phyloP scores from a whole-genome alignment of 2,888 invertebrate species.

The Philaethria dido region DNA sequence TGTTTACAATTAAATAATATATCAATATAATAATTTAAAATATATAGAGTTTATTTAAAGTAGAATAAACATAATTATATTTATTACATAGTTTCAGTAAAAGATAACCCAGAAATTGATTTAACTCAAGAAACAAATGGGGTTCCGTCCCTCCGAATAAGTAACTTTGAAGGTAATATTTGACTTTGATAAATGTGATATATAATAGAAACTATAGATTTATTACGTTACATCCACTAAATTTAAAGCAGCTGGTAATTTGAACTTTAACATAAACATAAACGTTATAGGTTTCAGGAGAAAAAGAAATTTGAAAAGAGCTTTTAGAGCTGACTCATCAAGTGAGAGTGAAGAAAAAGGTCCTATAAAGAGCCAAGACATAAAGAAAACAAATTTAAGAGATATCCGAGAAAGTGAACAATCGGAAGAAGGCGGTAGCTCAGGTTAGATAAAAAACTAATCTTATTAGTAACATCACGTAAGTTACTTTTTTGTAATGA shows the following conservation, averaged over 20 bases:
- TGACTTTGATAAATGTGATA: conserved; percentile 9
- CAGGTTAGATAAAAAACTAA: conserved; percentile 36
- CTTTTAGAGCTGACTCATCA: conserved; percentile 38
- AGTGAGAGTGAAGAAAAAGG: conserved; percentile 44
- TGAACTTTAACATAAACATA: neutral
- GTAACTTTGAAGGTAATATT: conserved; percentile 60
- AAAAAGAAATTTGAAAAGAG: conserved; percentile 34
- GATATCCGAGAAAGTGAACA: conserved; percentile 45
- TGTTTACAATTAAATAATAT: neutral
- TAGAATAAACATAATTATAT: neutral
- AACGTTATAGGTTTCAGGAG: conserved; percentile 16
- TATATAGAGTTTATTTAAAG: neutral
- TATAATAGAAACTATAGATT: conserved; percentile 18
- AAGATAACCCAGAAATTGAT: conserved; percentile 67
- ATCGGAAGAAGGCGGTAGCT: conserved; percentile 43
- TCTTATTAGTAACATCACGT: neutral
- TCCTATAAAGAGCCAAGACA: conserved; percentile 42
- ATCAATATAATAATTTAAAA: neutral
- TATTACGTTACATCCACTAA: neutral
- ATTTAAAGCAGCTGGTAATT: neutral
- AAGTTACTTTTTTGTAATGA: neutral
- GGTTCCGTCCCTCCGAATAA: conserved; percentile 57
- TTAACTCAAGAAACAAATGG: conserved; percentile 60
- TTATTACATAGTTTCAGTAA: conserved; percentile 56
- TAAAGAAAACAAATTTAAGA: conserved; percentile 23